phyloP scores from a whole-genome alignment of 2,113 vertebrate species.

The Eulemur rufifrons region DNA sequence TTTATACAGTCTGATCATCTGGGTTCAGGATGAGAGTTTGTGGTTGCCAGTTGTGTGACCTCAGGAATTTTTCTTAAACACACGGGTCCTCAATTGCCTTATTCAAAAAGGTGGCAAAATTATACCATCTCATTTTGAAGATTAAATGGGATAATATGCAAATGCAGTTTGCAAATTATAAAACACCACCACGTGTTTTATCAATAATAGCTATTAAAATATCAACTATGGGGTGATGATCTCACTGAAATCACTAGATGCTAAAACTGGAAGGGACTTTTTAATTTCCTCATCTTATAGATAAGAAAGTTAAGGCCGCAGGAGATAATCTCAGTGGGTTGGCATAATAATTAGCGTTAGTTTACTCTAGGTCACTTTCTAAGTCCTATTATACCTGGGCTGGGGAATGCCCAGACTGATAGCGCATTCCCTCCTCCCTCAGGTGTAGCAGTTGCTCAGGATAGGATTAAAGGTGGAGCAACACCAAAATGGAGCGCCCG shows the following conservation, averaged over 20 bases:
- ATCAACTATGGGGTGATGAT: neutral
- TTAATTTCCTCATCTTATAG: neutral
- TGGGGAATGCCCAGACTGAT: too few relatives aligned
- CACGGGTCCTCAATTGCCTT: neutral
- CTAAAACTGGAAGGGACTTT: neutral
- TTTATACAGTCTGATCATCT: neutral
- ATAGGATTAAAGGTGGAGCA: too few relatives aligned
- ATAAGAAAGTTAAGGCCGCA: neutral
- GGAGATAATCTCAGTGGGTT: neutral
- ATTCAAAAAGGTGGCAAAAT: neutral
- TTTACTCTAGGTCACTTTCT: too few relatives aligned
- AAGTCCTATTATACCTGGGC: too few relatives aligned
- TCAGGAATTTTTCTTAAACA: neutral
- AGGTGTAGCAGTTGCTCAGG: too few relatives aligned
- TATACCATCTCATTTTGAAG: neutral
- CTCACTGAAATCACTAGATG: neutral
- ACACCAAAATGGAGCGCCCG: too few relatives aligned
- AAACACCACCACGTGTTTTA: neutral
- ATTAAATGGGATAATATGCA: neutral
- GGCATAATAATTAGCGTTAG: too few relatives aligned
- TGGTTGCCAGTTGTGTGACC: neutral
- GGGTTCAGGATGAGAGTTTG: neutral
- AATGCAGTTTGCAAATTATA: neutral
- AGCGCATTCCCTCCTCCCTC: too few relatives aligned
- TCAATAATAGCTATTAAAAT: neutral